These are phyloP conservation scores for Hydrocynus forskahlii DNA, from an alignment of 2,797 vertebrate genomes.

Conservation along the genomic window DNA sequence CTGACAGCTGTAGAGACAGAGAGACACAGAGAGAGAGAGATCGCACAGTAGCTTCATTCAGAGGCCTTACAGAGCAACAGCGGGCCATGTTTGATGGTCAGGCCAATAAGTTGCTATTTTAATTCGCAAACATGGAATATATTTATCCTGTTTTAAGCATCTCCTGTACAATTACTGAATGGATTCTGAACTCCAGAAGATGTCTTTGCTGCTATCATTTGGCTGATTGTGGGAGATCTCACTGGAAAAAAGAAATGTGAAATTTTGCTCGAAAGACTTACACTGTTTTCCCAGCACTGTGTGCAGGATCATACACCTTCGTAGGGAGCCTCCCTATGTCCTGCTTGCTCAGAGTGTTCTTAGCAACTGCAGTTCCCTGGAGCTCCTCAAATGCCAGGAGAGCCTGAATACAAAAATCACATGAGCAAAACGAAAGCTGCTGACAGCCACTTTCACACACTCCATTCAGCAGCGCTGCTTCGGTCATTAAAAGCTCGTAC, in stretches of 20 bases:
- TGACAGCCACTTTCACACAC: background rate
- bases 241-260: background rate
- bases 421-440: background rate
- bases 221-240: no score
- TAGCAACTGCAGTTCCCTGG: constrained; percentile 74
- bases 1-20: constrained; percentile 72
- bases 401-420: constrained; percentile 63
- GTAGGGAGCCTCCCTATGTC: constrained; percentile 78
- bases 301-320: constrained; percentile 67
- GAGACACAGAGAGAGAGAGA: background rate
- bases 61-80: no score
- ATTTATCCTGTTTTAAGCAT: no score
- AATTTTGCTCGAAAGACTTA: constrained; percentile 62
- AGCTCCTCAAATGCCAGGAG: constrained; percentile 79
- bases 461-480: background rate
- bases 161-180: no score
- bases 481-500: constrained; percentile 53
- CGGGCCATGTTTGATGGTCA: no score
- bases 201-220: no score
- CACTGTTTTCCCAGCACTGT: constrained; percentile 69
- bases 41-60: background rate
- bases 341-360: constrained; percentile 66
- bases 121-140: no score
- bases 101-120: no score
- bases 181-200: no score